Base-by-base conservation (phyloP, 1,140 invertebrate species). In the Chrysomallon squamiferum region DNA sequence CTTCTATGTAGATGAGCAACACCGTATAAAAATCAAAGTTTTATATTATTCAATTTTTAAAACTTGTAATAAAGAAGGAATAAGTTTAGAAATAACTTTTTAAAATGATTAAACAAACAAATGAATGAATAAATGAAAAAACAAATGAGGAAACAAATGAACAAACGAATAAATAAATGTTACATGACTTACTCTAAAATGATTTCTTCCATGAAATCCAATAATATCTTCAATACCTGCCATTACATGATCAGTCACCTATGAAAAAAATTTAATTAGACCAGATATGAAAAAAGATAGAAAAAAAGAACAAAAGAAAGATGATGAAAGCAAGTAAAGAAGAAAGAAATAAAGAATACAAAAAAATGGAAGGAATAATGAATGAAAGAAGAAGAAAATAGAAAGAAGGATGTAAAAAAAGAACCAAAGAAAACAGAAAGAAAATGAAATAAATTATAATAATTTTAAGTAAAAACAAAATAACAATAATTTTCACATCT, bases 241-340 rank as follows among this genome's bases (percentile, higher is more conserved):
- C 94, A 98, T 97, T 73, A 95, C 89, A 84, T 98, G 95, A 86
- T 98, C 96, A 89, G 97, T 96, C 75, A 96, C 91, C 94, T 97
- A 77, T 70, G 89, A 86, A 32, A 22, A 30, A 38, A 13, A 11
- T 47, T 11, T n/a, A 47, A n/a, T n/a, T n/a, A n/a, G n/a, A n/a
- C n/a, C n/a, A n/a, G n/a, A n/a, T n/a, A n/a, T n/a, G n/a, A n/a
- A n/a, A n/a, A n/a, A n/a, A n/a, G n/a, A n/a, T n/a, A n/a, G n/a
- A n/a, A n/a, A n/a, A n/a, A n/a, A n/a, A n/a, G n/a, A n/a, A n/a
- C n/a, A n/a, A n/a, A n/a, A n/a, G n/a, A n/a, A n/a, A n/a, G n/a
- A n/a, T n/a, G n/a, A n/a, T n/a, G n/a, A n/a, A n/a, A n/a, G n/a
- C n/a, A n/a, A n/a, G n/a, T n/a, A n/a, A n/a, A n/a, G n/a, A n/a